These are phyloP conservation scores for Callyntrura guangdongensis DNA, from an alignment of 2,888 invertebrate genomes.

Conservation along the genomic window DNA sequence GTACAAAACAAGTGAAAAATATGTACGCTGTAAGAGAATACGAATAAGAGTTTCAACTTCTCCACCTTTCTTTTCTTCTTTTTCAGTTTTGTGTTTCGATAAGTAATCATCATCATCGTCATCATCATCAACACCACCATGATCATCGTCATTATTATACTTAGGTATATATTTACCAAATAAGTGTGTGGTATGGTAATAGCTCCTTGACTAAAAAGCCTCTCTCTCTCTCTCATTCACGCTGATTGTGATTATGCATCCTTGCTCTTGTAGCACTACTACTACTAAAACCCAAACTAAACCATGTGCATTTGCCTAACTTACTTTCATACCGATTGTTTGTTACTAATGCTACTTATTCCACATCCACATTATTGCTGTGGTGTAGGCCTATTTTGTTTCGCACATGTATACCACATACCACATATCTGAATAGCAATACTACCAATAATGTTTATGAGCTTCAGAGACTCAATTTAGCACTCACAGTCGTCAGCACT, in stretches of 20 bases:
- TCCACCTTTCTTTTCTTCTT: conserved; percentile 56
- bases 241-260: background rate
- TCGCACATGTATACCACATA: background rate
- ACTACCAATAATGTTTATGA: background rate
- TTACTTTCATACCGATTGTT: conserved; percentile 4
- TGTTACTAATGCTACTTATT: background rate
- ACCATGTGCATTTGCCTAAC: conserved; percentile 7
- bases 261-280: background rate
- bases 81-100: conserved; percentile 61
- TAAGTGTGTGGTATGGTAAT: conserved; percentile 37
- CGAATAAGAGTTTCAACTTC: conserved; percentile 44
- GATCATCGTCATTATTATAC: background rate
- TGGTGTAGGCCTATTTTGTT: background rate
- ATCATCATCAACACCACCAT: background rate
- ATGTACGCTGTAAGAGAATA: background rate
- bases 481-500: background rate
- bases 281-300: background rate
- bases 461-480: background rate
- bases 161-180: conserved; percentile 5
- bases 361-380: conserved; percentile 3
- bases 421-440: too few species aligned
- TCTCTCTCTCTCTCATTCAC: background rate
- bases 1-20: conserved; percentile 45
- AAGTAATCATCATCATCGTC: conserved; percentile 54
- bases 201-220: conserved; percentile 22